Evolutionary conservation across 1,140 invertebrate genomes (phyloP).

Genomic region (Coptotermes formosanus): DNA sequence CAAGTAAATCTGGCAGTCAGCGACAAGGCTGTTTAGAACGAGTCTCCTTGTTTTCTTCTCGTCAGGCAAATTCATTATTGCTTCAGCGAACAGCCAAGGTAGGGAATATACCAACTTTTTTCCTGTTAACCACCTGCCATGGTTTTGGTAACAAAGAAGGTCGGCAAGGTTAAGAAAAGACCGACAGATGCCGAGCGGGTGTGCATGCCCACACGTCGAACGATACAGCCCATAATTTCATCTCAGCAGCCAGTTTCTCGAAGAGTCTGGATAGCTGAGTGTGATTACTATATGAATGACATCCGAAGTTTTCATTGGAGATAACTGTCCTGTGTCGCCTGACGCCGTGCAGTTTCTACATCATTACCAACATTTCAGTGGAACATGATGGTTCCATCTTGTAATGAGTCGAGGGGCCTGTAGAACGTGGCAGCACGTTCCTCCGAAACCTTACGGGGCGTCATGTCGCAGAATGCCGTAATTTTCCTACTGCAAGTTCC

Average conservation of each 20-base stretch:
- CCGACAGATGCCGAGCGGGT: neutral
- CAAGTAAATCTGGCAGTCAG: neutral
- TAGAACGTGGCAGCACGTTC: too few relatives aligned
- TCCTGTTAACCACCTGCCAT: neutral
- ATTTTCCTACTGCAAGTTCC: too few relatives aligned
- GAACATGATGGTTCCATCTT: too few relatives aligned
- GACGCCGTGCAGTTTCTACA: too few relatives aligned
- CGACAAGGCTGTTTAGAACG: neutral
- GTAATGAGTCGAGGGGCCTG: too few relatives aligned
- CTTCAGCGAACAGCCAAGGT: neutral
- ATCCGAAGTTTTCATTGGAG: too few relatives aligned
- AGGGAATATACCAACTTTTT: neutral
- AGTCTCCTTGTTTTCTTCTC: neutral
- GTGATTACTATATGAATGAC: too few relatives aligned
- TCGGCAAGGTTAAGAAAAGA: neutral
- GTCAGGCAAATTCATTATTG: neutral
- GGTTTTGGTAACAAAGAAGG: neutral
- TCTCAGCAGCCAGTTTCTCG: neutral
- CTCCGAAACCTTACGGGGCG: too few relatives aligned
- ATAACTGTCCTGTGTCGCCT: too few relatives aligned
- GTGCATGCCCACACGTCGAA: neutral
- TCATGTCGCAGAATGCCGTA: too few relatives aligned
- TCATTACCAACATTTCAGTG: too few relatives aligned
- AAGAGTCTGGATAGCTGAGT: too few relatives aligned
- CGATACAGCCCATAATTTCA: neutral